phyloP scores from a whole-genome alignment of 2,113 vertebrate species.

The Caretta caretta region DNA sequence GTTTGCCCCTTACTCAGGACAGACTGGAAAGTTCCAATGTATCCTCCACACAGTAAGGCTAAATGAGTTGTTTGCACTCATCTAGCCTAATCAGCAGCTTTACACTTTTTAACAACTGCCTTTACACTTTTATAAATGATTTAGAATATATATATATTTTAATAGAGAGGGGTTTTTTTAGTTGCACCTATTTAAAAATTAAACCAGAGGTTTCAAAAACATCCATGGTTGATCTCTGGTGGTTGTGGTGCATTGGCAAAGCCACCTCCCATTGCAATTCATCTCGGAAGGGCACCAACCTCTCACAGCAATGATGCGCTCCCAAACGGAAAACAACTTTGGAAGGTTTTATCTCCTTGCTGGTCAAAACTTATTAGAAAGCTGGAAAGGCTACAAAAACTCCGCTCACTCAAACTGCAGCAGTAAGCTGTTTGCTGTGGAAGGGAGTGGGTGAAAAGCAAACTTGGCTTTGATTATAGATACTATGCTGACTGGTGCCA shows the following conservation, averaged over 20 bases:
- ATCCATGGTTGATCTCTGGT: background rate
- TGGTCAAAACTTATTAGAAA: background rate
- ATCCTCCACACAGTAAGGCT: background rate
- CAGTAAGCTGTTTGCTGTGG: background rate
- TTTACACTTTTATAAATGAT: background rate
- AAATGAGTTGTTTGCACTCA: accelerated
- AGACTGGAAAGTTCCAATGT: background rate
- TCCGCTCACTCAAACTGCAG: accelerated
- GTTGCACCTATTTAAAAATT: background rate
- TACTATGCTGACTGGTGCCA: background rate
- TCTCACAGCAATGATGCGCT: background rate
- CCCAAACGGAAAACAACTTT: background rate
- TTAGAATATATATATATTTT: background rate
- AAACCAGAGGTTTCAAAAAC: background rate
- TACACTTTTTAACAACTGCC: background rate
- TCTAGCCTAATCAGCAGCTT: background rate
- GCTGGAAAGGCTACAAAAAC: background rate
- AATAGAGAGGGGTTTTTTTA: background rate
- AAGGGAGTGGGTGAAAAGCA: background rate
- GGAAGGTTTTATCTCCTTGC: background rate
- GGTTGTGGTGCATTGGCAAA: background rate
- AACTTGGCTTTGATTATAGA: background rate
- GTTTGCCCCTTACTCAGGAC: accelerated
- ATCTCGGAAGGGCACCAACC: background rate
- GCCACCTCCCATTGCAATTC: accelerated